These are phyloP conservation scores for Myodes glareolus DNA, from an alignment of 2,113 vertebrate genomes.

Conservation along the genomic window DNA sequence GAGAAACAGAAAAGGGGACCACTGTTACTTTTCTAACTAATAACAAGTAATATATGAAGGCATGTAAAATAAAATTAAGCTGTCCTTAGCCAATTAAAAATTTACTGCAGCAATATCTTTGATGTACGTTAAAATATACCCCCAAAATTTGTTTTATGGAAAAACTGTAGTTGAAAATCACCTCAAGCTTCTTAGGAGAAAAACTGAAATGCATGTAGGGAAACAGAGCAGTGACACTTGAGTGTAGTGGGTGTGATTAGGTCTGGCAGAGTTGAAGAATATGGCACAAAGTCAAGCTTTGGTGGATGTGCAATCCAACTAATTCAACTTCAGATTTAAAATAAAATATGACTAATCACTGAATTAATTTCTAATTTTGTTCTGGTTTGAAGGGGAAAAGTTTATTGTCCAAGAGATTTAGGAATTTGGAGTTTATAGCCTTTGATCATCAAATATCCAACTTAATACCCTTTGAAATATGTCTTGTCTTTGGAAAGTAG, in stretches of 20 bases:
- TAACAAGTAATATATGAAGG: not conserved
- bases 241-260: not conserved
- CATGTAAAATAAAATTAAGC: not conserved
- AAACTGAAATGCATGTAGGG: not conserved
- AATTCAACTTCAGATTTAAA: not conserved
- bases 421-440: not conserved
- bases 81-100: slow-evolving; percentile 25
- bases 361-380: not conserved
- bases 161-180: not conserved
- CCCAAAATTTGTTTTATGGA: not conserved
- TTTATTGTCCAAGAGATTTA: not conserved
- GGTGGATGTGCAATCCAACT: not conserved
- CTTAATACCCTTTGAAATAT: not conserved
- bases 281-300: not conserved
- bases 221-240: not conserved
- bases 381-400: not conserved
- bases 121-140: not conserved
- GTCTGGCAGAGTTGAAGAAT: not conserved
- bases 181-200: not conserved
- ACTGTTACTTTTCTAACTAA: too few species aligned
- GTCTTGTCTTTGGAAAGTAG: not conserved
- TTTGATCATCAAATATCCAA: not conserved
- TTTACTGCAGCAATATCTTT: not conserved
- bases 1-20: not conserved
- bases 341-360: not conserved